A percentile compares a stretch with the other conserved stretches of the same genome.
Conservation (phyloP, 2,888 invertebrate species). For the Chloroclystis v-ata region DNA sequence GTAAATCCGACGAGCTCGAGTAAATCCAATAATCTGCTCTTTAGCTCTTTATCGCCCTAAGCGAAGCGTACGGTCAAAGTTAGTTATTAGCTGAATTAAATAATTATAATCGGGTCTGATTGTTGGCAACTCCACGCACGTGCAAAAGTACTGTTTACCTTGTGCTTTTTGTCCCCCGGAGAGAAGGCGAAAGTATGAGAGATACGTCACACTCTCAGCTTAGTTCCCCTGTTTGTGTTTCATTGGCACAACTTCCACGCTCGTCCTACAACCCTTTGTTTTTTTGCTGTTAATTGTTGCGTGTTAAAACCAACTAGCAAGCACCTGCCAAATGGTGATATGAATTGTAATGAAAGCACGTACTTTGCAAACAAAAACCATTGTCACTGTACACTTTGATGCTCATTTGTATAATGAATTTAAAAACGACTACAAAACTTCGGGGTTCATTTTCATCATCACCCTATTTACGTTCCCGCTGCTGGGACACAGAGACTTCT, state of each 20-base stretch:
- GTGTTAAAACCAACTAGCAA: conserved; percentile 11
- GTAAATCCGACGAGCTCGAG: too few relatives aligned
- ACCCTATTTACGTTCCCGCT: too few relatives aligned
- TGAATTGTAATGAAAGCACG: conserved; percentile 8
- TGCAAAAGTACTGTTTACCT: conserved; percentile 5
- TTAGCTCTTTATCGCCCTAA: too few relatives aligned
- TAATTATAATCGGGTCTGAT: neutral
- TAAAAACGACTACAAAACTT: conserved; percentile 2
- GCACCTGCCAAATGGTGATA: conserved; percentile 14
- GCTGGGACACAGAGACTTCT: too few relatives aligned
- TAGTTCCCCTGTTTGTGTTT: conserved; percentile 17
- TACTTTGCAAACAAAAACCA: conserved; percentile 8
- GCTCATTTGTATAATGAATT: conserved; percentile 1
- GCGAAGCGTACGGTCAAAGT: neutral
- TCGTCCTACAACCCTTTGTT: conserved; percentile 10
- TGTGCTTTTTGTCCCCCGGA: conserved; percentile 6
- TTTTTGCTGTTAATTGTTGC: conserved; percentile 8
- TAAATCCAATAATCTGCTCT: too few relatives aligned
- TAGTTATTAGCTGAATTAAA: neutral
- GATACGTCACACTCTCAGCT: conserved; percentile 15
- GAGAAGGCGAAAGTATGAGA: neutral
- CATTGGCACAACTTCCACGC: conserved; percentile 16
- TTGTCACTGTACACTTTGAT: conserved; percentile 4
- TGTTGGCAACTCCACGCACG: neutral
- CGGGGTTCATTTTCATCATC: too few relatives aligned